A percentile compares a stretch with the other conserved stretches of the same genome.
phyloP scores from a whole-genome alignment of 1,140 invertebrate species.

The Steinernema khuongi region DNA sequence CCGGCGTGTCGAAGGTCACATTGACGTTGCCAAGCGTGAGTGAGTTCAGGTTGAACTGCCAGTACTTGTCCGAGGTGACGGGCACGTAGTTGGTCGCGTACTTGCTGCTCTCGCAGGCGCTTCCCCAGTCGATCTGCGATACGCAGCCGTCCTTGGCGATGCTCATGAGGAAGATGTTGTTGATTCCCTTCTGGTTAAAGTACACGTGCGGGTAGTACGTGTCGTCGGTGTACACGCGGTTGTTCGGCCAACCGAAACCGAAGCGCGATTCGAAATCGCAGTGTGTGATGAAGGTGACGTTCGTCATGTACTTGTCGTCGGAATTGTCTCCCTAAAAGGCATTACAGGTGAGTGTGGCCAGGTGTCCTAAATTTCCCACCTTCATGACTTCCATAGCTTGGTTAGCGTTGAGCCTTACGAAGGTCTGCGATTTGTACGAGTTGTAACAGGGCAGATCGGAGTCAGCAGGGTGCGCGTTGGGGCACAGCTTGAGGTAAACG shows the following conservation, averaged over 20 bases:
- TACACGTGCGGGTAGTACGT: neutral
- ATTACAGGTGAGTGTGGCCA: neutral
- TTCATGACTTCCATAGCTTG: neutral
- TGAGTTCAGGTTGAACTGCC: neutral
- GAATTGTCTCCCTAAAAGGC: neutral
- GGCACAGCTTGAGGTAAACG: neutral
- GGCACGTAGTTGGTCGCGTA: neutral
- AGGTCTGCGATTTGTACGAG: neutral
- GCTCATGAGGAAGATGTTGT: neutral
- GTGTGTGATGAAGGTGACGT: neutral
- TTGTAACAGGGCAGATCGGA: neutral
- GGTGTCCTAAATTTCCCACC: neutral
- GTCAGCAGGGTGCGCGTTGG: neutral
- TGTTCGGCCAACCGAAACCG: neutral
- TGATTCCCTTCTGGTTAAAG: neutral
- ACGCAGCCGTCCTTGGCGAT: neutral
- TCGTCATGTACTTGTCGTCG: neutral
- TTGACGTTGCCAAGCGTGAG: neutral
- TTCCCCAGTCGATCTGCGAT: neutral
- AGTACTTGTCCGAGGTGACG: neutral
- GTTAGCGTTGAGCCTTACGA: neutral
- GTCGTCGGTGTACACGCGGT: neutral
- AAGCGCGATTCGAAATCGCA: neutral
- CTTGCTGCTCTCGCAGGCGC: neutral
- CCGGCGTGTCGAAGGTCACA: neutral